Evolutionary conservation across 2,888 invertebrate genomes (phyloP), one percentile per base, ranked within the genome.

Genomic region (Nasonovia ribisnigri): DNA sequence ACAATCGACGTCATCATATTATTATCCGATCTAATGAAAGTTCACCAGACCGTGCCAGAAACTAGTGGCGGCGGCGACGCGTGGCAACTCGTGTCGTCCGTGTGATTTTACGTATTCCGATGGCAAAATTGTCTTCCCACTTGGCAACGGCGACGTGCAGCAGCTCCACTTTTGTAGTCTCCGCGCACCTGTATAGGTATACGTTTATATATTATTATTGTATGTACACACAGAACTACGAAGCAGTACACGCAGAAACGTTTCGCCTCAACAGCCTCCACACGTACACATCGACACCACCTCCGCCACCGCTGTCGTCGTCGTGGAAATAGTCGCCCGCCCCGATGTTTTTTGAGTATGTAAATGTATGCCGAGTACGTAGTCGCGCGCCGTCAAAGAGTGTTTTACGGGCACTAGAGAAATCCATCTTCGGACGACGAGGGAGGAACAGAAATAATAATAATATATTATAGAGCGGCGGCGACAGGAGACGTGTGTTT

Each of bases 101-200:
- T 24, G 26, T 24, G 87, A 88, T 48, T 92, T 92, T 92, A 88
- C 48, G 92, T 92, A 88, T 92, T 92, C 92, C 92, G 67, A n/a
- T 3, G 48, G 67, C 60, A 42, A 16, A 60, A n/a, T 60, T 1
- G 57, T 54, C 46, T 60, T 42, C 42, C 26, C 36, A n/a, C 48
- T n/a, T 20, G 88, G 88, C 11, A 10, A 20, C 3, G 46, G 88
- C 24, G 46, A 36, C 67, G 48, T n/a, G 67, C 54, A 20, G 87
- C 43, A 16, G 48, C 26, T 77, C 36, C 67, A 20, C 77, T 67
- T 48, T 48, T 51, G 60, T 43, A 60, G 29, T n/a, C 16, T 29
- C 16, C 84, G 51, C 20, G 42, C 29, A 29, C 60, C 60, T 60
- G n/a, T 67, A 67, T 67, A 16, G n/a, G 67, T 67, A 16, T 67